Evolutionary conservation across 1,140 invertebrate species (phyloP), one percentile per base, ranked within the genome.

Genomic region (Maniola jurtina): DNA sequence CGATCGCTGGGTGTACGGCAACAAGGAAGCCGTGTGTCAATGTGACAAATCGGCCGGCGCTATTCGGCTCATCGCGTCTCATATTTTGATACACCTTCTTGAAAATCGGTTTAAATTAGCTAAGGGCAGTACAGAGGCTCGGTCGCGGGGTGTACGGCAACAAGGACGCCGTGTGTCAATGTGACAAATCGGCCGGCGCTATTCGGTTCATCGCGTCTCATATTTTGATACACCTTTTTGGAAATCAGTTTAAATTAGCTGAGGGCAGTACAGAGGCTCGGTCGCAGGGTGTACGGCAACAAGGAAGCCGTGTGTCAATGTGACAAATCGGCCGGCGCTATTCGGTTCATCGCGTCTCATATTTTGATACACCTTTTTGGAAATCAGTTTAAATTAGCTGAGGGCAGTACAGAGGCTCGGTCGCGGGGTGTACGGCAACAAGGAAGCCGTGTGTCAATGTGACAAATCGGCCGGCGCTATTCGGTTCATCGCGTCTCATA

Each of bases 401-500:
- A 36, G 9, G 10, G 11, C 3, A 3, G 40, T 42, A 11, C 10
- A 11, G 3, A 11, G 40, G 6, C 40, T 42, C 6, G 6, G 40
- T 42, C 40, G 40, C 40, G 6, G 40, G 10, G 40, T 6, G 48
- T 50, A 50, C 48, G 16, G 16, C 48, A 14, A 47, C 45, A 25
- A 50, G 48, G 48, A 50, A 50, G 48, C 48, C 14, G 48, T 50
- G 14, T 11, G 48, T 50, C 48, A 50, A 16, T 3, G 48, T 50
- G 48, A 50, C 48, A 50, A 50, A 50, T 50, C 14, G 48, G 14
- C 45, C 14, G 11, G 48, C 48, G 14, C 48, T 50, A 15, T 10
- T 16, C 48, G 48, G 48, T 11, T 25, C 48, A 50, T 50, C 48
- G 48, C 48, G 48, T 50, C 15, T 50, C 48, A 50, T 50, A 50